Conservation (phyloP, 2,888 invertebrate genomes). For the Mycalesis mineus region DNA sequence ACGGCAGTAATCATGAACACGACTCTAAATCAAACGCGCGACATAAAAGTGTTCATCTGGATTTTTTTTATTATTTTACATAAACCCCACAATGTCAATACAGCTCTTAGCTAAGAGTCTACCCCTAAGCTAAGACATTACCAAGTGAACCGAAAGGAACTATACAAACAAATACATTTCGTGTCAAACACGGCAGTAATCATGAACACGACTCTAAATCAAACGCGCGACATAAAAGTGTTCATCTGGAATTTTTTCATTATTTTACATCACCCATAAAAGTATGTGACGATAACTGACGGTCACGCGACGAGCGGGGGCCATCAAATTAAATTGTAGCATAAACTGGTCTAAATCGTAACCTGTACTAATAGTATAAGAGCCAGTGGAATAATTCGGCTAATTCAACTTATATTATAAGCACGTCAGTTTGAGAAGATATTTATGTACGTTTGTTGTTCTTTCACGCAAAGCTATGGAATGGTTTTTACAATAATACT, state of each 20-base stretch:
- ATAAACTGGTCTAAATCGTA: conserved; percentile 72
- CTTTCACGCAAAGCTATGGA: too few relatives aligned
- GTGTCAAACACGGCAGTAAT: conserved; percentile 22
- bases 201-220: conserved; percentile 62
- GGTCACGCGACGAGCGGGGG: conserved; percentile 63
- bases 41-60: too few relatives aligned
- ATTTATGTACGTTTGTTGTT: too few relatives aligned
- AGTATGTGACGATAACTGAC: conserved; percentile 60
- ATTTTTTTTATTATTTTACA: too few relatives aligned
- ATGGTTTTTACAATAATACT: too few relatives aligned
- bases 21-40: too few relatives aligned
- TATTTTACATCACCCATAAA: conserved; percentile 71
- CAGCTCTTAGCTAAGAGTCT: too few relatives aligned
- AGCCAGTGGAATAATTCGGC: neutral
- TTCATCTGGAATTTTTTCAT: conserved; percentile 67
- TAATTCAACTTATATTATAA: neutral
- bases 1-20: too few relatives aligned
- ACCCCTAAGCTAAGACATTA: too few relatives aligned
- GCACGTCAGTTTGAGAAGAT: too few relatives aligned
- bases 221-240: conserved; percentile 53
- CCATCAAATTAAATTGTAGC: conserved; percentile 70
- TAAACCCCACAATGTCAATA: too few relatives aligned
- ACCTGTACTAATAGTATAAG: conserved; percentile 45
- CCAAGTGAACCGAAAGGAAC: too few relatives aligned
- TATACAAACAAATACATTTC: conserved; percentile 8